phyloP scores from a whole-genome alignment of 2,797 vertebrate genomes.

The Manis pentadactyla region DNA sequence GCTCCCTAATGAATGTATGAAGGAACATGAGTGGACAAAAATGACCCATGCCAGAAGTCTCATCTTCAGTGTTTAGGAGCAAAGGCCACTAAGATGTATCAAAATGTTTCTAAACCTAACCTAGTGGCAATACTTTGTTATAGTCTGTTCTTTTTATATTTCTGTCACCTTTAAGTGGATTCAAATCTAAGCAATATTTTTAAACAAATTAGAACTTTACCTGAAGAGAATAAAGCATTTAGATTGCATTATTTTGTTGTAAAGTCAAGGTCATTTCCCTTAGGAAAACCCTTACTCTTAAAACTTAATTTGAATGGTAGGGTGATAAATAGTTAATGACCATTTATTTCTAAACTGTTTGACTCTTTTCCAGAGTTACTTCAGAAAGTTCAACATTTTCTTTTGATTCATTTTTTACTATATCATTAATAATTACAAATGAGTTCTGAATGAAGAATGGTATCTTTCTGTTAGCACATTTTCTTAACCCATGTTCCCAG shows the following conservation, averaged over 20 bases:
- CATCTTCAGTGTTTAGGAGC: not conserved
- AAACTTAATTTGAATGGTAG: not conserved
- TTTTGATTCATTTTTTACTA: constrained; percentile 81
- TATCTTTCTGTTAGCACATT: constrained; percentile 78
- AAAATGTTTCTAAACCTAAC: constrained; percentile 31
- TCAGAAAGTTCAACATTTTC: constrained; percentile 75
- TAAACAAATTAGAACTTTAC: not conserved
- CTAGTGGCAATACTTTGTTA: not conserved
- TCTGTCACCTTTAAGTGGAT: not conserved
- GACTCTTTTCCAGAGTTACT: not conserved
- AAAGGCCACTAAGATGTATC: not conserved
- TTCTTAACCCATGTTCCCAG: constrained; percentile 74
- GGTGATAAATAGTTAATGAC: constrained; percentile 37
- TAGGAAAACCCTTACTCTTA: not conserved
- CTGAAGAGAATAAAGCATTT: not conserved
- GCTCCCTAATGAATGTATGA: not conserved
- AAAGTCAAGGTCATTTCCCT: not conserved
- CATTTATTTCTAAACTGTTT: constrained; percentile 9
- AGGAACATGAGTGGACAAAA: not conserved
- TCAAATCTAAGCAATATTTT: constrained; percentile 7
- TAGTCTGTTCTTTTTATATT: not conserved
- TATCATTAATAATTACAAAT: constrained; percentile 83
- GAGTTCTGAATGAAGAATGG: constrained; percentile 69
- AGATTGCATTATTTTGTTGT: not conserved
- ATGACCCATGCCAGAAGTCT: not conserved